These are phyloP conservation scores for Cancer borealis DNA, from an alignment of 2,888 invertebrate species.

Conservation along the genomic window DNA sequence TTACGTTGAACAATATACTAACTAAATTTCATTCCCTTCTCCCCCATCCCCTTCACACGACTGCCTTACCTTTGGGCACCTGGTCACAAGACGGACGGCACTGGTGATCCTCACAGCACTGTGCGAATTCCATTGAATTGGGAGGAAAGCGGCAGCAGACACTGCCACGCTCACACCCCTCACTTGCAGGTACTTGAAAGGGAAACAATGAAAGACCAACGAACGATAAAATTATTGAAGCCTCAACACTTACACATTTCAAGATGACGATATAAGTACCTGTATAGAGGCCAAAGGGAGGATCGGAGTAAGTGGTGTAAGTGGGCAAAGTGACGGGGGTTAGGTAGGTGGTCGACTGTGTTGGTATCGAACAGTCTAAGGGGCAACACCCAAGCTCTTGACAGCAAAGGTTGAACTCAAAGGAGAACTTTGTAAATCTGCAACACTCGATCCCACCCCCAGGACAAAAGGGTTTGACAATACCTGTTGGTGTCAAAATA, in stretches of 20 bases:
- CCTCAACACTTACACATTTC: not conserved
- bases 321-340: not conserved
- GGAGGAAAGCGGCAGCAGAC: slow-evolving; percentile 45
- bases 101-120: not conserved
- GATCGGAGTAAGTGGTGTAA: not conserved
- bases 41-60: not conserved
- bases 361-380: not conserved
- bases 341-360: not conserved
- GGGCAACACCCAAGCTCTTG: not conserved
- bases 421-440: not conserved
- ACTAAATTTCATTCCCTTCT: too few species aligned
- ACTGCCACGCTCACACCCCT: not conserved
- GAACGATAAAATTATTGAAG: too few species aligned
- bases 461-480: not conserved
- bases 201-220: too few species aligned
- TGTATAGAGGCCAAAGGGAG: too few species aligned
- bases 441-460: not conserved
- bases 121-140: not conserved
- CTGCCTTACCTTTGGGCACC: slow-evolving; percentile 23
- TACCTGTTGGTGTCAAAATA: too few species aligned
- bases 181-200: too few species aligned
- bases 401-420: not conserved
- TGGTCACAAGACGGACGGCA: slow-evolving; percentile 35
- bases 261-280: too few species aligned
- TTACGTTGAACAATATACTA: too few species aligned